These are phyloP conservation scores for Megalopta genalis DNA, from an alignment of 1,140 invertebrate genomes.

Conservation along the genomic window DNA sequence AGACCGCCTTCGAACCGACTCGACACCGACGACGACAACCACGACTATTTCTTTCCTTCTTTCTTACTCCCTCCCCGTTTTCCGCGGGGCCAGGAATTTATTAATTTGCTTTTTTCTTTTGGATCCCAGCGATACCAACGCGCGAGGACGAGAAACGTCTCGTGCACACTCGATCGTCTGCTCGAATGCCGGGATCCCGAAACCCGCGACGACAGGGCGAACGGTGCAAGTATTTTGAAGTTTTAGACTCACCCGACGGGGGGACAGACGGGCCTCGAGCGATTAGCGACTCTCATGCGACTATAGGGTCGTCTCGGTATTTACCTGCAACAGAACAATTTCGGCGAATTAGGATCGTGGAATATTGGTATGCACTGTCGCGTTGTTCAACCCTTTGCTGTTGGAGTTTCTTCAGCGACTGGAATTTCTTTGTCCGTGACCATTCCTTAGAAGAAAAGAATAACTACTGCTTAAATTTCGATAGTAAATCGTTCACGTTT, in stretches of 20 bases:
- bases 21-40: slow-evolving; percentile 1
- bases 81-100: background rate
- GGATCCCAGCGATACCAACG: no score
- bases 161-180: background rate
- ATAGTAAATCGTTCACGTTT: no score
- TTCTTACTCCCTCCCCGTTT: background rate
- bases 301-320: slow-evolving; percentile 50
- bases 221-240: background rate
- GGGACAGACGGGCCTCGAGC: slow-evolving; percentile 7
- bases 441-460: no score
- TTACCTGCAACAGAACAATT: slow-evolving; percentile 71
- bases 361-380: background rate
- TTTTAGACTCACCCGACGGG: slow-evolving; percentile 51
- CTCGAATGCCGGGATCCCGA: background rate
- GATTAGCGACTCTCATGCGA: slow-evolving; percentile 26
- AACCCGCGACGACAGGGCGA: background rate
- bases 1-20: slow-evolving; percentile 41
- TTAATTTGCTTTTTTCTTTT: background rate
- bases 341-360: background rate
- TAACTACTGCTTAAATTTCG: no score
- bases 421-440: no score
- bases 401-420: no score
- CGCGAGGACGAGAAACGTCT: no score
- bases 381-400: no score
- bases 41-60: background rate